phyloP scores from a whole-genome alignment of 2,888 invertebrate genomes.

The Leptopilina syphax region DNA sequence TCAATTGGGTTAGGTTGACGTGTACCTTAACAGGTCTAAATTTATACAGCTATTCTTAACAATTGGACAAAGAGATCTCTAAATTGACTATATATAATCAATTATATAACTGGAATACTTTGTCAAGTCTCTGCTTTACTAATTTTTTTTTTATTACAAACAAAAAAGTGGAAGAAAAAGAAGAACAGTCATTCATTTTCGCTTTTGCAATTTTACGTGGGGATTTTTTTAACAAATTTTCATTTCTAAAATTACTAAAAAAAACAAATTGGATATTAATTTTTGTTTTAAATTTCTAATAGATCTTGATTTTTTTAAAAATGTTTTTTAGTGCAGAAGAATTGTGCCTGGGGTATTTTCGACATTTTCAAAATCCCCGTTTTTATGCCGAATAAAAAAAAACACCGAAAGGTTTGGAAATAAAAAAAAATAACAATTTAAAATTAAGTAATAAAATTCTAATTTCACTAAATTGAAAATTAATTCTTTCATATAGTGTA shows the following conservation, averaged over 20 bases:
- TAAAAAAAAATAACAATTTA: too few relatives aligned
- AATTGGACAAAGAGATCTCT: constrained; percentile 35
- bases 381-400: neutral
- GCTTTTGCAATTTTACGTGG: neutral
- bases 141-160: neutral
- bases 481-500: too few relatives aligned
- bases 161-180: neutral
- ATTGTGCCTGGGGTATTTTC: neutral
- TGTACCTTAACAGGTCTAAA: constrained; percentile 11
- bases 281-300: neutral
- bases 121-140: constrained; percentile 19
- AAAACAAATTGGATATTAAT: neutral
- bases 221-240: neutral
- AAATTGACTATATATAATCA: constrained; percentile 30
- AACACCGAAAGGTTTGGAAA: too few relatives aligned
- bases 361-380: neutral
- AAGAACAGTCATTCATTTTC: neutral
- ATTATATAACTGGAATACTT: constrained; percentile 25
- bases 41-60: constrained; percentile 22
- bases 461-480: too few relatives aligned
- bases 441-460: too few relatives aligned
- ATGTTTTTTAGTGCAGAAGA: neutral
- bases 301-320: neutral
- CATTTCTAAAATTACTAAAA: neutral
- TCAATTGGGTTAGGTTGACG: constrained; percentile 30